Evolutionary conservation across 2,888 invertebrate genomes (phyloP).

Genomic region (Drosophila anceps): DNA sequence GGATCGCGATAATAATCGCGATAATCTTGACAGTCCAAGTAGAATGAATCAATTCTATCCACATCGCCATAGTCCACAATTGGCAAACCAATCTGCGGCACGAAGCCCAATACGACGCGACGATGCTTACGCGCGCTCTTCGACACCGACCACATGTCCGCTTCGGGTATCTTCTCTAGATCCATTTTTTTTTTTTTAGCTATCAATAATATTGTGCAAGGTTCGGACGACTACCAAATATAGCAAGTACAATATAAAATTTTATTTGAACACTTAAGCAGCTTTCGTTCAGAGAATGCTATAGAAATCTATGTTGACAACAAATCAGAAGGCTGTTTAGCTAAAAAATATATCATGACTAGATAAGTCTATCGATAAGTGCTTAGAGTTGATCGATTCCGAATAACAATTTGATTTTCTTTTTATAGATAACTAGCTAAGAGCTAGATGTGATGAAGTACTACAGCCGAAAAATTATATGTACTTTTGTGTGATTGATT

Average conservation of each 20-base stretch:
- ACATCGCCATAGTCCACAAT: constrained; percentile 76
- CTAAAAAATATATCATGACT: not conserved
- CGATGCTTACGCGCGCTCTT: constrained; percentile 57
- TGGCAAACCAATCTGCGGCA: constrained; percentile 76
- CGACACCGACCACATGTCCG: constrained; percentile 35
- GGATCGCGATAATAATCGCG: constrained; percentile 83
- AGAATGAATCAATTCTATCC: constrained; percentile 76
- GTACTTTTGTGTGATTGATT: too few relatives aligned
- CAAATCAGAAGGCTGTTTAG: not conserved
- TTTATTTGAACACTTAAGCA: too few relatives aligned
- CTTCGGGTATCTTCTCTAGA: constrained; percentile 34
- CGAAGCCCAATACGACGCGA: constrained; percentile 68
- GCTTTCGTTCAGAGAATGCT: not conserved
- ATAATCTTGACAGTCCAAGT: constrained; percentile 79
- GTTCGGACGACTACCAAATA: not conserved
- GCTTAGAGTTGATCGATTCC: not conserved
- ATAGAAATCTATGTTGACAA: not conserved
- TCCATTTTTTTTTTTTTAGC: constrained; percentile 6
- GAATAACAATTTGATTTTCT: not conserved
- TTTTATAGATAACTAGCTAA: not conserved
- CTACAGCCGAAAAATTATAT: not conserved
- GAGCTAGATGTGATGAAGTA: not conserved
- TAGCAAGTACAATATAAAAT: not conserved
- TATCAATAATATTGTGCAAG: not conserved
- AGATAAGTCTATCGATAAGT: not conserved